Conservation (phyloP, 1,140 invertebrate genomes). For the Tribolium castaneum region DNA sequence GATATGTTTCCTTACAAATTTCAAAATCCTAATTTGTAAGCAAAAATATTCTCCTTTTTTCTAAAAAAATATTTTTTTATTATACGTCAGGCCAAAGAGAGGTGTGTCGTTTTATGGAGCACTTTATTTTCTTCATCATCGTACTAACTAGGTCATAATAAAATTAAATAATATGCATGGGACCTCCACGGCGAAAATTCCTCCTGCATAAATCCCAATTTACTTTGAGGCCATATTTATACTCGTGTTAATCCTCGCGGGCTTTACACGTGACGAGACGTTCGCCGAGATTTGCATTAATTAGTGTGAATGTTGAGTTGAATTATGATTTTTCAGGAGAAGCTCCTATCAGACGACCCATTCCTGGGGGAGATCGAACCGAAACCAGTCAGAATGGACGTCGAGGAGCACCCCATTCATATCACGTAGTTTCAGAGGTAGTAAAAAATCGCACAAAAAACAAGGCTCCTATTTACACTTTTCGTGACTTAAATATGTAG, state of each 20-base stretch:
- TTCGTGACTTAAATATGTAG: slow-evolving; percentile 33
- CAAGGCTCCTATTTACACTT: slow-evolving; percentile 27
- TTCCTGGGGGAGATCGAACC: not conserved
- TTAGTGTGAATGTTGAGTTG: slow-evolving; percentile 12
- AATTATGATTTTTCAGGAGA: not conserved
- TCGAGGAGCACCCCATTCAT: not conserved
- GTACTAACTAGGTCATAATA: slow-evolving; percentile 6
- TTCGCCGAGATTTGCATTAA: not conserved
- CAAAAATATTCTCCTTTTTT: no score
- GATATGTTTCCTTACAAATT: no score
- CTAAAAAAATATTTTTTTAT: no score
- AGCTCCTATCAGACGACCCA: slow-evolving; percentile 5
- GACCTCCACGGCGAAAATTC: not conserved
- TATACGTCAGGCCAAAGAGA: not conserved
- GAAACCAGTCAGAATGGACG: not conserved
- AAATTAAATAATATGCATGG: slow-evolving; percentile 19
- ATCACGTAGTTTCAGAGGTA: slow-evolving; percentile 17
- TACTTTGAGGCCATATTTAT: slow-evolving; percentile 24
- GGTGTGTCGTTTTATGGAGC: not conserved
- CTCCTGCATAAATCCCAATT: slow-evolving; percentile 22
- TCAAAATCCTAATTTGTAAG: no score
- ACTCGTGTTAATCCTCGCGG: slow-evolving; percentile 12
- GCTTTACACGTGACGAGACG: slow-evolving; percentile 1
- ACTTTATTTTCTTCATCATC: slow-evolving; percentile 16
- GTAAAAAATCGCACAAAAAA: slow-evolving; percentile 27